Percentiles rank a stretch among this genome's conserved stretches.
These are phyloP conservation scores for Cataglyphis rosenhaueri DNA, from an alignment of 2,888 invertebrate genomes.

Conservation along the genomic window DNA sequence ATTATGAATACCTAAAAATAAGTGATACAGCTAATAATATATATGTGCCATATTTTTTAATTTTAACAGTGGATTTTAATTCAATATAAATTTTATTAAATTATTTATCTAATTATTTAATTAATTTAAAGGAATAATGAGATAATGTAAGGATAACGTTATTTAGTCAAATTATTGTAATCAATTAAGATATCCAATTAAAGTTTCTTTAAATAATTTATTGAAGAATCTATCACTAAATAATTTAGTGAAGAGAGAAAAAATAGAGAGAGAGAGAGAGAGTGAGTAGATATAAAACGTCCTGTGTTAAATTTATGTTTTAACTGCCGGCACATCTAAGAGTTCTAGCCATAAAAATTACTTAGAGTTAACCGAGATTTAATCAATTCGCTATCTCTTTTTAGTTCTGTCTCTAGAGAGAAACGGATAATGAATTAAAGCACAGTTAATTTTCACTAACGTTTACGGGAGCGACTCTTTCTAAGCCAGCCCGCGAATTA, in stretches of 20 bases:
- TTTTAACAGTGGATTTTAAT: neutral
- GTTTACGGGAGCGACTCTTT: constrained; percentile 37
- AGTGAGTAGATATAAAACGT: neutral
- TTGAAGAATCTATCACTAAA: neutral
- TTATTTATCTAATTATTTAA: neutral
- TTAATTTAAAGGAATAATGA: neutral
- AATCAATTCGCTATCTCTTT: constrained; percentile 38
- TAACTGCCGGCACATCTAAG: constrained; percentile 12
- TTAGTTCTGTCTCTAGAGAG: constrained; percentile 22
- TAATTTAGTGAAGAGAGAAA: neutral
- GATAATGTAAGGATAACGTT: neutral
- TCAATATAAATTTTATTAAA: neutral
- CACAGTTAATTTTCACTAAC: constrained; percentile 46
- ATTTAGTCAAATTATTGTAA: neutral
- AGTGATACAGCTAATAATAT: too few relatives aligned
- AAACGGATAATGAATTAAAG: constrained; percentile 46
- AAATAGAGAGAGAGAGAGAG: neutral
- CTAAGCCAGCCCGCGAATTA: constrained; percentile 38
- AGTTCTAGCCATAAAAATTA: constrained; percentile 45
- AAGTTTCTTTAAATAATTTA: constrained; percentile 19
- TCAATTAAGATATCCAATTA: neutral
- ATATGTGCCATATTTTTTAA: neutral
- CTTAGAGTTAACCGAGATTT: constrained; percentile 41
- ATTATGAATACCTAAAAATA: neutral
- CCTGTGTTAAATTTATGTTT: constrained; percentile 30